Evolutionary conservation across 2,888 invertebrate species (phyloP).

Genomic region (Pegoplata infirma): DNA sequence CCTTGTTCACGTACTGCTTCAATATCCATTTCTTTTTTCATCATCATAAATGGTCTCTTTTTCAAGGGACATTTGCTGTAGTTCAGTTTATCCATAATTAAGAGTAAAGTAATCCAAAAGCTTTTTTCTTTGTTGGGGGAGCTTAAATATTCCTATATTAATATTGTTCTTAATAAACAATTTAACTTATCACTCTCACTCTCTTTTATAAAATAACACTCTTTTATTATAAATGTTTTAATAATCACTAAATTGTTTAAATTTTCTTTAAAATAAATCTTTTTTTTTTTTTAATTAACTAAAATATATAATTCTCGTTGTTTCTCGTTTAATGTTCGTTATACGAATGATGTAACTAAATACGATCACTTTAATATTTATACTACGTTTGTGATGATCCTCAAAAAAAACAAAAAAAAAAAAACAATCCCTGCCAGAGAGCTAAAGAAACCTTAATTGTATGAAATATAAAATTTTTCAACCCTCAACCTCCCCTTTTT

Average conservation of each 20-base stretch:
- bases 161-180: neutral
- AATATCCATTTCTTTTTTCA: slow-evolving; percentile 54
- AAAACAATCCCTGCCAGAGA: slow-evolving; percentile 45
- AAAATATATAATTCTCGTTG: slow-evolving; percentile 33
- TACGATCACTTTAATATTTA: slow-evolving; percentile 73
- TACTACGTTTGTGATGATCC: slow-evolving; percentile 69
- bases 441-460: slow-evolving; percentile 16
- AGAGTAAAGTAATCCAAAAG: neutral
- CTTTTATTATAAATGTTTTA: neutral
- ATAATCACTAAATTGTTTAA: neutral
- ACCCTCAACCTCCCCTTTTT: slow-evolving; percentile 68
- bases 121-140: neutral
- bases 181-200: neutral
- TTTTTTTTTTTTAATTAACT: slow-evolving; percentile 1
- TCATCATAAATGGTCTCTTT: slow-evolving; percentile 74
- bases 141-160: neutral
- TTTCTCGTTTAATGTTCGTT: slow-evolving; percentile 69
- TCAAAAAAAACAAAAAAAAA: too few relatives aligned
- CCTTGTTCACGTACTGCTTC: slow-evolving; percentile 69
- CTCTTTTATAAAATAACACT: neutral
- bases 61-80: slow-evolving; percentile 77
- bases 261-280: slow-evolving; percentile 1
- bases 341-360: slow-evolving; percentile 74
- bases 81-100: slow-evolving; percentile 74
- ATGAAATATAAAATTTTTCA: slow-evolving; percentile 51